A percentile compares a stretch with the other conserved stretches of the same genome.
Conservation (phyloP, 2,113 vertebrate genomes). For the Salvator merianae region DNA sequence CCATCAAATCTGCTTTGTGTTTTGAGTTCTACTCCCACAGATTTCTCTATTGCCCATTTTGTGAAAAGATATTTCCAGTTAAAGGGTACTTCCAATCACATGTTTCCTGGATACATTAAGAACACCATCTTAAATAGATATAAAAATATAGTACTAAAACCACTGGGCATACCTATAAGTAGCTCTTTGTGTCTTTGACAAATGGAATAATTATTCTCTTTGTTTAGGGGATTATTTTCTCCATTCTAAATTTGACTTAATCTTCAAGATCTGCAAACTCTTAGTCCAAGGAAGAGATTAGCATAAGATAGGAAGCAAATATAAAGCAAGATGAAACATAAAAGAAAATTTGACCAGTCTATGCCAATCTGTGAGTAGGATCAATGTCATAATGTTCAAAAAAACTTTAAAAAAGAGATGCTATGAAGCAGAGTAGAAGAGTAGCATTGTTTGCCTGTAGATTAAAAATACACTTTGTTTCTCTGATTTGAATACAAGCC, state of each 20-base stretch:
- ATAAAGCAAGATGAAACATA: conserved; percentile 18
- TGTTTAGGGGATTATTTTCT: conserved; percentile 22
- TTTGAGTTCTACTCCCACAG: neutral
- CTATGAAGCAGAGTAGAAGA: neutral
- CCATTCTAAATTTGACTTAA: conserved; percentile 20
- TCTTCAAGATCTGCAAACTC: too few relatives aligned
- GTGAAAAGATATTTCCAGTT: too few relatives aligned
- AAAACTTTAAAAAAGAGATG: neutral
- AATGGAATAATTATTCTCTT: too few relatives aligned
- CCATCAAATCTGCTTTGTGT: neutral
- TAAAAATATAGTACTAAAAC: neutral
- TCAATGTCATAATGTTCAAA: neutral
- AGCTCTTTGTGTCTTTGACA: conserved; percentile 6
- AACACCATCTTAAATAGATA: neutral
- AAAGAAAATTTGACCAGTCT: neutral
- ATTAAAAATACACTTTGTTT: conserved; percentile 25
- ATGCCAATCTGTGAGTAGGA: neutral
- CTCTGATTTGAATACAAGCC: conserved; percentile 20
- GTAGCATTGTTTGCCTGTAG: neutral
- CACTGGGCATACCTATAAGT: neutral
- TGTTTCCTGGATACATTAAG: neutral
- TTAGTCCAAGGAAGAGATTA: too few relatives aligned
- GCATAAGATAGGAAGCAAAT: neutral
- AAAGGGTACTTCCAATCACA: neutral
- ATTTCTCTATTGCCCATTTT: neutral